Base-by-base conservation (phyloP, 2,113 vertebrate species). In the Nipponia nippon region DNA sequence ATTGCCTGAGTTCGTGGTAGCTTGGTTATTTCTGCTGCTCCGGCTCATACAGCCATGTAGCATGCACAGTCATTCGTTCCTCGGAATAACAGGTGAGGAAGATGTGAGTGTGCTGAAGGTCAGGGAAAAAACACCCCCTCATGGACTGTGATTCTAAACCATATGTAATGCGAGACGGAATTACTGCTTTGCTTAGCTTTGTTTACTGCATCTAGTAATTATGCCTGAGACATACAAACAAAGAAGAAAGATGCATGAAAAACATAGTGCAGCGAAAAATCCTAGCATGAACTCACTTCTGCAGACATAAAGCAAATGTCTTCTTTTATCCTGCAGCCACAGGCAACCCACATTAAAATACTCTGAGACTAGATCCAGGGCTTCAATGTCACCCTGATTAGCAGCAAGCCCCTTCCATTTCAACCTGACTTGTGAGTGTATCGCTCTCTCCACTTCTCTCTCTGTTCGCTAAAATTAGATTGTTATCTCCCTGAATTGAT, bases 111-210 rank as follows among this genome's bases (percentile, higher is more conserved):
- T 75, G 30, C 46, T 88, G 78, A 61, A 91, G 86, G 25, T 47
- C 72, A 82, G 46, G 38, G 32, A 83, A 93, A 63, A 96, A 79
- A 15, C 2, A 29, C 36, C 19, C 19, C 38, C 46, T 42, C 13
- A 61, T 85, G 29, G 44, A 89, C 67, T 80, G 46, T 89, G 77
- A 84, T 86, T 95, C 79, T 96, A 81, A 97, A 96, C 49, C n/a
- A 94, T 96, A 96, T 72, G 34, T 63, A 93, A 92, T 42, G 8
- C 15, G 46, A 93, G 56, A 71, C 18, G 26, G 92, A 97, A 95
- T 83, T 73, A 90, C 34, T 93, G 55, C 44, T 95, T 95, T 87
- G 50, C 27, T 95, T 92, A 62, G 25, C 62, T 73, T 90, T 92
- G 17, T 95, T 84, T 97, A 13, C 55, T 7, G n/a, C 66, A 77